A percentile compares a stretch with the other conserved stretches of the same genome.
phyloP scores from a whole-genome alignment of 2,888 invertebrate genomes.

The Temnothorax rugatulus region DNA sequence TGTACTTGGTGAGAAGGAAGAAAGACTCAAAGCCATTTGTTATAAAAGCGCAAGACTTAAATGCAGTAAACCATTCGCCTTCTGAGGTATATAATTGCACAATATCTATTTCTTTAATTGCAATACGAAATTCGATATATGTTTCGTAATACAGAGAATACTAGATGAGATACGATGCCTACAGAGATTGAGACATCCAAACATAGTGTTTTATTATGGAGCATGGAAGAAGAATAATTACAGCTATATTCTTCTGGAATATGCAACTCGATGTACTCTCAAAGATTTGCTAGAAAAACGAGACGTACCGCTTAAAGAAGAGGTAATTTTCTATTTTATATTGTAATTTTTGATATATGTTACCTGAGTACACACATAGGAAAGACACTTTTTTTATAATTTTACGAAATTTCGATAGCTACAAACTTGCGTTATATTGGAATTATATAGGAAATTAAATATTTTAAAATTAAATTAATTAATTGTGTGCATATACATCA shows the following conservation, averaged over 20 bases:
- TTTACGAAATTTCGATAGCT: neutral
- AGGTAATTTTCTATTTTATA: slow-evolving; percentile 69
- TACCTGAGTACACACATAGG: neutral
- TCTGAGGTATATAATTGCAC: slow-evolving; percentile 67
- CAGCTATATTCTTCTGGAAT: slow-evolving; percentile 94
- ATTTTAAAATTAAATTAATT: neutral
- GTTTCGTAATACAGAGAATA: slow-evolving; percentile 72
- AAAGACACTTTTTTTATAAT: neutral
- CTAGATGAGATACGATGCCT: slow-evolving; percentile 80
- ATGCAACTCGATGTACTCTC: slow-evolving; percentile 92
- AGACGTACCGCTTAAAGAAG: slow-evolving; percentile 77
- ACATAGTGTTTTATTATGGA: slow-evolving; percentile 81
- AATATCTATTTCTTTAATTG: slow-evolving; percentile 2
- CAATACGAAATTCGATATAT: slow-evolving; percentile 9
- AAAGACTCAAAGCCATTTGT: slow-evolving; percentile 80
- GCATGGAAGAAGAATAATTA: slow-evolving; percentile 80
- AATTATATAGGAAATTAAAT: neutral
- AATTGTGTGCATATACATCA: neutral
- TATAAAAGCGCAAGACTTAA: slow-evolving; percentile 77
- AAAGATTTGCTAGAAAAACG: slow-evolving; percentile 89
- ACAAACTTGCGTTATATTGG: neutral
- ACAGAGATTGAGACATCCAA: slow-evolving; percentile 82
- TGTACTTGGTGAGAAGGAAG: slow-evolving; percentile 78
- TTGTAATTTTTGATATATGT: neutral
- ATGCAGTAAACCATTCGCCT: slow-evolving; percentile 62